Base-by-base conservation (phyloP, 2,888 invertebrate genomes). In the Bhutanitis thaidina region DNA sequence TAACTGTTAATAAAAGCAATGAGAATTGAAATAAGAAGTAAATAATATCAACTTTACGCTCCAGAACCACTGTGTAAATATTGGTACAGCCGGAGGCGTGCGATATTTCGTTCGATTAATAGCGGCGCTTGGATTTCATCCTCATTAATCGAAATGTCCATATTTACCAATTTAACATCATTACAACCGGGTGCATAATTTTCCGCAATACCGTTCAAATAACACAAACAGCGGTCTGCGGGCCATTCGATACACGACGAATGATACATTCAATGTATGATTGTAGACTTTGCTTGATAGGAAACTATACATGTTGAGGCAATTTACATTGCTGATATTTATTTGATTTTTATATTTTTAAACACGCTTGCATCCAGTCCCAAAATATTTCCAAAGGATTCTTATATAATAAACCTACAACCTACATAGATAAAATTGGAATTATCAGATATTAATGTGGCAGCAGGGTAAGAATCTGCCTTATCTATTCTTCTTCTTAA, bases 91-190 rank as follows among this genome's bases (percentile, higher is more conserved):
- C 41, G 38, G 14, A 8, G 41, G 46, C 25, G 34, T 27, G 43
- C 38, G 27, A 45, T 52, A 43, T 48, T 54, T 48, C 48, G 45
- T 51, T 40, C 46, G 50, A 51, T 53, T 44, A 40, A 50, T 51
- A 49, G 32, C 37, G 41, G 38, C 44, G 49, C 41, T 49, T 53
- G 47, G 57, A 52, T 53, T 58, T 59, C 48, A 57, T 58, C 58
- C 56, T 60, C 57, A 59, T 58, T 55, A 56, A 48, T 48, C 57
- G 51, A 52, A 55, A 59, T 55, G 60, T 58, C 55, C 58, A 56
- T 59, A 60, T 60, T 59, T 57, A 52, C 56, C 44, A 53, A 56
- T 57, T 57, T 56, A 56, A 50, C 50, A 49, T 43, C 20, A 43
- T 43, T 49, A 49, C 43, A 37, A 30, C 13, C 37, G 38, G 46